Evolutionary conservation across 2,113 vertebrate genomes (phyloP).

Genomic region (Aptenodytes patagonicus): DNA sequence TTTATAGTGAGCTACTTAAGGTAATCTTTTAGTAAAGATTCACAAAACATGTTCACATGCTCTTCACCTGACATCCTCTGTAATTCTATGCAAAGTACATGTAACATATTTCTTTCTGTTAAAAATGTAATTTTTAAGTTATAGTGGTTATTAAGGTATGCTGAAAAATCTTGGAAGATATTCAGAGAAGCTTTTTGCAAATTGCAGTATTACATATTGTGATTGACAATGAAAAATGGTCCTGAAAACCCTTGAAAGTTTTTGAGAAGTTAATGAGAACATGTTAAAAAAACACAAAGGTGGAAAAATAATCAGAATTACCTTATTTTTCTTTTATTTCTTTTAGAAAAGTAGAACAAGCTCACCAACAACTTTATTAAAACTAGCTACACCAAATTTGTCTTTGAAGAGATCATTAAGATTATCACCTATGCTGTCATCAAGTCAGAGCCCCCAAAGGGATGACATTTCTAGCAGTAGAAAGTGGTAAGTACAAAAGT

Average conservation of each 20-base stretch:
- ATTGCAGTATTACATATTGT: not conserved
- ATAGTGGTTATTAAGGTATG: not conserved
- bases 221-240: not conserved
- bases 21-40: not conserved
- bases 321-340: not conserved
- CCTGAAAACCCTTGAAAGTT: not conserved
- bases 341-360: conserved; percentile 17
- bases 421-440: not conserved
- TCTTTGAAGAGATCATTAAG: not conserved
- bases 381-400: not conserved
- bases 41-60: not conserved
- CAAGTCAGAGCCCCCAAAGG: not conserved
- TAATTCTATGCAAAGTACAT: not conserved
- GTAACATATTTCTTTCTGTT: not conserved
- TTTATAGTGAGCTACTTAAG: not conserved
- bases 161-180: not conserved
- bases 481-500: conserved; percentile 7
- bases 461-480: not conserved
- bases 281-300: not conserved
- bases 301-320: not conserved
- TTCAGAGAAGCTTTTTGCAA: not conserved
- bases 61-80: not conserved
- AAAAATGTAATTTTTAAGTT: not conserved
- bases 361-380: not conserved
- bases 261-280: not conserved